Base-by-base conservation (phyloP, 1,140 invertebrate genomes). In the Brachionus sp. region DNA sequence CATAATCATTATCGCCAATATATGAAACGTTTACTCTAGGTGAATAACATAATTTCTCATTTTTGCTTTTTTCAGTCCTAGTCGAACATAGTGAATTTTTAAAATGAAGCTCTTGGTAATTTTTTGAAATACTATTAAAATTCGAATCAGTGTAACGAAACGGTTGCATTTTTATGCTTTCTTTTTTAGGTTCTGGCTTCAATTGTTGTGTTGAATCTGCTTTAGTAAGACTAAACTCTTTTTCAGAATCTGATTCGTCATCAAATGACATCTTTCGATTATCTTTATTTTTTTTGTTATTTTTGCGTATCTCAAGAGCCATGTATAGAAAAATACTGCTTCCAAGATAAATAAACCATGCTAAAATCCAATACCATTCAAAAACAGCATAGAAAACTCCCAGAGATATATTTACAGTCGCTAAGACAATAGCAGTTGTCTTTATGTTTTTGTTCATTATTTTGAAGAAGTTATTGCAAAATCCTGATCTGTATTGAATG, bases 311-410 rank as follows among this genome's bases (percentile, higher is more conserved):
- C n/a, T 75, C 70, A 12, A 46, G 12, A 3, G 29, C 37, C 9
- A 84, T 10, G 66, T 84, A 80, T 0, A 84, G 44, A 10, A 84
- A 12, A 35, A 85, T 25, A 1, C 84, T 33, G 19, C 84, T 44
- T 12, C 84, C 66, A 0, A 86, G 50, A 82, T 84, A 85, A 46
- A 50, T 57, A 68, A 84, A 85, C 85, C 85, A 86, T 9, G 84
- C 13, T 13, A 82, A 37, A 80, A 85, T 84, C 42, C 84, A 80
- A 35, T 85, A 44, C 35, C 39, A 42, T 10, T 84, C 42, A 2
- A 84, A 39, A 10, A 84, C 83, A 9, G 85, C 85, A 25, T 84
- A 35, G 42, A 85, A 85, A 5, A 85, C 83, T 7, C 85, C 85
- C 16, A 86, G 80, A 9, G 84, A 84, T 33, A 86, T 85, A 53